Percentiles rank a stretch among this genome's conserved stretches.
Evolutionary conservation across 2,113 vertebrate species (phyloP).

Genomic region (Noctilio leporinus): DNA sequence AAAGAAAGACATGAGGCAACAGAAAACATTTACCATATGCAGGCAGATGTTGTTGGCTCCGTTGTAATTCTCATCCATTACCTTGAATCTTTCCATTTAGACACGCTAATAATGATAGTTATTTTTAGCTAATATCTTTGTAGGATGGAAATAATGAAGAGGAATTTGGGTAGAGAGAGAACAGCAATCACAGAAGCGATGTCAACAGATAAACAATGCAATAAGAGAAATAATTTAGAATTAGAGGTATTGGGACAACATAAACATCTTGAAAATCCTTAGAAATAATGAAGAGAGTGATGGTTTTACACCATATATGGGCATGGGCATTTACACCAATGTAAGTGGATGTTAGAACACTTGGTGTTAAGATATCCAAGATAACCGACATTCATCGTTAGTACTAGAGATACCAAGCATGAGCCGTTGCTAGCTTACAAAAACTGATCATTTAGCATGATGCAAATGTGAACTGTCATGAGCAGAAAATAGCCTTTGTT

Average conservation of each 20-base stretch:
- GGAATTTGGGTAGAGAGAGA: not conserved
- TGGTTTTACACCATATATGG: not conserved
- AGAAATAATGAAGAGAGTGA: not conserved
- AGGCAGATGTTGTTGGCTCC: not conserved
- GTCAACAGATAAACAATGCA: not conserved
- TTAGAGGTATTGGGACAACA: not conserved
- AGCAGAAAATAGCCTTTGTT: not conserved
- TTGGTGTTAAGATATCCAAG: not conserved
- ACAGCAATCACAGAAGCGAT: not conserved
- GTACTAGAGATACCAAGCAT: not conserved
- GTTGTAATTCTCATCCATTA: not conserved
- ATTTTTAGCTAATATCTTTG: not conserved
- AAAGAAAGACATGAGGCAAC: not conserved
- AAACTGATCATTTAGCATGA: not conserved
- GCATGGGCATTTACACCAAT: not conserved
- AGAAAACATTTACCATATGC: not conserved
- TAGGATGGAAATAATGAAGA: not conserved
- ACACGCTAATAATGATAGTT: not conserved
- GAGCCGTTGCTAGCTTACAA: not conserved
- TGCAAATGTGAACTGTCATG: not conserved
- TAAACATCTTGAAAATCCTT: not conserved
- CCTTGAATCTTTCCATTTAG: not conserved
- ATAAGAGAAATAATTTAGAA: not conserved
- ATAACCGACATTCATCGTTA: not conserved
- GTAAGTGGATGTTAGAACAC: not conserved